A percentile compares a stretch with the other conserved stretches of the same genome.
Evolutionary conservation across 2,888 invertebrate genomes (phyloP).

Genomic region (Eledona agricola): DNA sequence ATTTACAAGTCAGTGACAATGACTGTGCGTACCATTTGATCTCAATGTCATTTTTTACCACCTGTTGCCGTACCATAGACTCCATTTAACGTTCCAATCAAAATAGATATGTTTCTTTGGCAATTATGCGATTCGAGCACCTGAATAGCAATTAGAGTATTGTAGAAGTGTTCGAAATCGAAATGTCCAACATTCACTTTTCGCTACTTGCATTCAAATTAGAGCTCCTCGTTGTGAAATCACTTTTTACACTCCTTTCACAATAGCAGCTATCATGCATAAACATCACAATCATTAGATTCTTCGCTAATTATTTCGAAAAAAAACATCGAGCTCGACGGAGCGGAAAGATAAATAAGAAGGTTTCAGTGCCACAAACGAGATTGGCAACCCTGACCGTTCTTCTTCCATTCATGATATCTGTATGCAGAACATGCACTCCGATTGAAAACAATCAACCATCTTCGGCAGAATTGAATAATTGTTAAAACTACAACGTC

Average conservation of each 20-base stretch:
- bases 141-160: slow-evolving; percentile 13
- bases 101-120: too few species aligned
- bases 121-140: too few species aligned
- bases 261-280: slow-evolving; percentile 13
- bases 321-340: slow-evolving; percentile 1
- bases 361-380: slow-evolving; percentile 14
- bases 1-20: too few species aligned
- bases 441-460: too few species aligned
- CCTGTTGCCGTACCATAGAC: too few species aligned
- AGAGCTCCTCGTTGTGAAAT: too few species aligned
- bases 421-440: slow-evolving; percentile 18
- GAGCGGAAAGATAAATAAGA: slow-evolving; percentile 19
- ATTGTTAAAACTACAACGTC: too few species aligned
- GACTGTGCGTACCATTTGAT: too few species aligned
- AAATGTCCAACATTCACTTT: slow-evolving; percentile 27
- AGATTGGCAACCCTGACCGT: slow-evolving; percentile 15
- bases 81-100: too few species aligned
- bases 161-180: slow-evolving; percentile 16
- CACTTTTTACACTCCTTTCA: too few species aligned
- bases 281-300: slow-evolving; percentile 13
- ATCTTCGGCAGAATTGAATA: slow-evolving; percentile 1
- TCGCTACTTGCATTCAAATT: slow-evolving; percentile 23
- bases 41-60: too few species aligned
- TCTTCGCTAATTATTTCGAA: slow-evolving; percentile 13
- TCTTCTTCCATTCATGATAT: too few species aligned